These are phyloP conservation scores for rat (Rattus norvegicus) DNA, from an alignment of 2,113 vertebrate genomes.

Conservation along the genomic window GRCr8 NC_086023.1:157114001-157114500, in stretches of 20 bases:
- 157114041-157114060: constrained; percentile 65
- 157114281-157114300: constrained; percentile 77
- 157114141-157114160: constrained; percentile 12
- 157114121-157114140: constrained; percentile 74
- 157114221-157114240: constrained; percentile 71
- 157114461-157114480: constrained; percentile 83
- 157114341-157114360: constrained; percentile 81
- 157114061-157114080: constrained; percentile 68
- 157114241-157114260: constrained; percentile 50
- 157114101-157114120: constrained; percentile 79
- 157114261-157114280: constrained; percentile 75
- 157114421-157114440: constrained; percentile 56
- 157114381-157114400: constrained; percentile 86
- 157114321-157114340: constrained; percentile 69
- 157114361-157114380: constrained; percentile 91
- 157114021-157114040: background rate
- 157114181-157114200: background rate
- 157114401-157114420: constrained; percentile 73
- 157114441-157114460: constrained; percentile 68
- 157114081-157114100: constrained; percentile 61
- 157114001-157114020: background rate
- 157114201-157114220: constrained; percentile 15
- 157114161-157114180: background rate
- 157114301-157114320: constrained; percentile 73
- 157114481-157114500: constrained; percentile 93